These are phyloP conservation scores for Eupithecia vulgata DNA, from an alignment of 2,888 invertebrate genomes.

Conservation along the genomic window DNA sequence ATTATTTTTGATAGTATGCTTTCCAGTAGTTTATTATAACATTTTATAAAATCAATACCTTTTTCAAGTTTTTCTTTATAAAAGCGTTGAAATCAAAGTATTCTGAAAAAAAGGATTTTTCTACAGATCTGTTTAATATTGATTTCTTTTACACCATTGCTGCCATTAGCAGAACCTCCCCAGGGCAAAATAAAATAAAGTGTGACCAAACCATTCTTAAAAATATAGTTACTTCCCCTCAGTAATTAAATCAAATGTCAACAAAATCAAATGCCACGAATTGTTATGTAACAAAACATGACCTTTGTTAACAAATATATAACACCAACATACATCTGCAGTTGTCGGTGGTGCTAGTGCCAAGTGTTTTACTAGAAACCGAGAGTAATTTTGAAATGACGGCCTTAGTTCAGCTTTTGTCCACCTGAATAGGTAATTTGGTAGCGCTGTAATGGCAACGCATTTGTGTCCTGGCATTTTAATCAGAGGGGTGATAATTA, in stretches of 20 bases:
- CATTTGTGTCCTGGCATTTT: slow-evolving; percentile 71
- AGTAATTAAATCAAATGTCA: slow-evolving; percentile 44
- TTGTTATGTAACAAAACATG: slow-evolving; percentile 43
- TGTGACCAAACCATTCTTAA: slow-evolving; percentile 17
- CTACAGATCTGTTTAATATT: not conserved
- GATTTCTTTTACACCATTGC: not conserved
- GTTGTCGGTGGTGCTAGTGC: not conserved
- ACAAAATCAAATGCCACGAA: slow-evolving; percentile 44
- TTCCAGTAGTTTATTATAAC: not conserved
- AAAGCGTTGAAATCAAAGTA: not conserved
- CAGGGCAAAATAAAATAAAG: not conserved
- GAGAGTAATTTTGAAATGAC: not conserved
- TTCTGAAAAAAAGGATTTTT: not conserved
- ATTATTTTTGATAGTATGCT: not conserved
- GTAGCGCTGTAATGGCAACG: slow-evolving; percentile 57
- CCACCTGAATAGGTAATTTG: slow-evolving; percentile 9
- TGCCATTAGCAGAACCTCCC: slow-evolving; percentile 1
- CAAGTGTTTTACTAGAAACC: not conserved
- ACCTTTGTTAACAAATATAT: slow-evolving; percentile 43
- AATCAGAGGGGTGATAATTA: slow-evolving; percentile 57
- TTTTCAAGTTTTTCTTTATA: no score
- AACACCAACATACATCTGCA: not conserved
- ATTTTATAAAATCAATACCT: no score
- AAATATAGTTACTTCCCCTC: slow-evolving; percentile 10
- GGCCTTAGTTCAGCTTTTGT: not conserved